phyloP scores from a whole-genome alignment of 2,888 invertebrate species.

The Amiota communis region DNA sequence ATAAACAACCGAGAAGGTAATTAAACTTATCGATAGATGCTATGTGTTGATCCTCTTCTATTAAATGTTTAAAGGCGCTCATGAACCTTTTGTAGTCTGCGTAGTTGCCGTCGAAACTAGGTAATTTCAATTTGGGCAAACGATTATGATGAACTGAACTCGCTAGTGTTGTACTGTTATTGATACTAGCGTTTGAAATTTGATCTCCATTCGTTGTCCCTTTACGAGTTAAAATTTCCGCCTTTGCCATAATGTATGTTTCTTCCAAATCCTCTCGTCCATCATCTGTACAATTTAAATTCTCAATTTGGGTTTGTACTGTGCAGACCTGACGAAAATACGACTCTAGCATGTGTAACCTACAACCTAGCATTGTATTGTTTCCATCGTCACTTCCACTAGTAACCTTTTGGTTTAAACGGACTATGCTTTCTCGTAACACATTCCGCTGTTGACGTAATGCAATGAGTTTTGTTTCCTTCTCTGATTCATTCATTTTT shows the following conservation, averaged over 20 bases:
- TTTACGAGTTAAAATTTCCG: too few relatives aligned
- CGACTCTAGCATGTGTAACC: background rate
- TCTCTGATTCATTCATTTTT: background rate
- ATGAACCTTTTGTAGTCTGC: background rate
- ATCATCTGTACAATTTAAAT: background rate
- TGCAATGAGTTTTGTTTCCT: background rate
- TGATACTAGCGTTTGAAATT: background rate
- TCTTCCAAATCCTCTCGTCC: background rate
- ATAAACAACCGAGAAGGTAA: background rate
- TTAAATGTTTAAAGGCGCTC: background rate
- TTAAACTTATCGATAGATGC: background rate
- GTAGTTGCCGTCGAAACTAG: background rate
- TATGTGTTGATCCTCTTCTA: background rate
- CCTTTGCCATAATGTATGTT: too few relatives aligned
- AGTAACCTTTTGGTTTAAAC: background rate
- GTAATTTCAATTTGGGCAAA: background rate
- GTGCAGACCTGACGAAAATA: background rate
- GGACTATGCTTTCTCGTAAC: background rate
- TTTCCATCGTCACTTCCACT: background rate
- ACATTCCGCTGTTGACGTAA: background rate
- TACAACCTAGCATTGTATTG: background rate
- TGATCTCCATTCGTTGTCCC: background rate
- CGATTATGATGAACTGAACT: background rate
- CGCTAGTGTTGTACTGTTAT: background rate
- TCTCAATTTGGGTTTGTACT: background rate